Percentiles rank a stretch among this genome's conserved stretches.
Evolutionary conservation across 2,113 vertebrate genomes (phyloP).

Genomic region (Suricata suricatta): DNA sequence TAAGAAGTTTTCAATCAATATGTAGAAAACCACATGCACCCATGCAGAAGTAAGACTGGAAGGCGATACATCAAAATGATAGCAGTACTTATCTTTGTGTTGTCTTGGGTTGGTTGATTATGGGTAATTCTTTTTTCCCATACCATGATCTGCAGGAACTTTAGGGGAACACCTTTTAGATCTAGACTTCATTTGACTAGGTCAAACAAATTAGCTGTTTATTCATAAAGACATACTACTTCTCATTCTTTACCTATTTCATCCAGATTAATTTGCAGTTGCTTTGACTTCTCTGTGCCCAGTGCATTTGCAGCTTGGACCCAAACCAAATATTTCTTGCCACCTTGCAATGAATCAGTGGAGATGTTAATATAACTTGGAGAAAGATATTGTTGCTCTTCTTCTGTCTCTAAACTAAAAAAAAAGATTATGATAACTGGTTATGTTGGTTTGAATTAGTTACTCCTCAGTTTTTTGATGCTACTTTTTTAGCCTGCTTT

Average conservation of each 20-base stretch:
- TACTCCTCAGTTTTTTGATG: background rate
- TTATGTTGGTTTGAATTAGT: background rate
- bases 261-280: conserved; percentile 63
- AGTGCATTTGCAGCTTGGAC: conserved; percentile 79
- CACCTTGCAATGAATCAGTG: background rate
- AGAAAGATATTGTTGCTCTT: conserved; percentile 66
- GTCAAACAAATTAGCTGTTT: background rate
- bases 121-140: background rate
- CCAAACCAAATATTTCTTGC: conserved; percentile 68
- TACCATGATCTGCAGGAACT: background rate
- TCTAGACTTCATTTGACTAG: background rate
- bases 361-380: conserved; percentile 69
- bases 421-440: background rate
- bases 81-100: background rate
- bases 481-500: background rate
- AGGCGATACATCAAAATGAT: background rate
- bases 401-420: conserved; percentile 60
- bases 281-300: conserved; percentile 72
- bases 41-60: background rate
- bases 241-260: conserved; percentile 79
- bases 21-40: background rate
- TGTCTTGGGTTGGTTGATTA: background rate
- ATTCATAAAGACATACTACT: background rate
- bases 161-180: background rate
- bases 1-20: background rate